Conservation (phyloP, 2,113 vertebrate species). For the Trinectes maculatus region DNA sequence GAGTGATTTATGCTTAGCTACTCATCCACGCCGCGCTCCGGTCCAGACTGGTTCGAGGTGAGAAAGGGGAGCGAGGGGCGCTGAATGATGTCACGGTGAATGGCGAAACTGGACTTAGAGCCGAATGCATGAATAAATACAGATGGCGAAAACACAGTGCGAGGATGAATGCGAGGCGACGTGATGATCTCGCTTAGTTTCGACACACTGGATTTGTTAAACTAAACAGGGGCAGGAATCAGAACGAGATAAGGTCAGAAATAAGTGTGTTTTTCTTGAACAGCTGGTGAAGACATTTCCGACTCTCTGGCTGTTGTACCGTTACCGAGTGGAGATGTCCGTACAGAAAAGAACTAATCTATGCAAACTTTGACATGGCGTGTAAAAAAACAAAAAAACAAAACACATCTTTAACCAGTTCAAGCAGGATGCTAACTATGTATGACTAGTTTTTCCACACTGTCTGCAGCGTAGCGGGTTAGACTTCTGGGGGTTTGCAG, state of each 20-base stretch:
- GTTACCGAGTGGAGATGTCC: neutral
- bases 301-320: neutral
- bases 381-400: neutral
- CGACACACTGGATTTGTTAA: constrained; percentile 4
- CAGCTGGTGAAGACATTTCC: neutral
- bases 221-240: neutral
- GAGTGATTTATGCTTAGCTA: constrained; percentile 54
- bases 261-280: neutral
- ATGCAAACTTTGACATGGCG: neutral
- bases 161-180: constrained; percentile 12
- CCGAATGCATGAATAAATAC: constrained; percentile 10
- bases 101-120: constrained; percentile 5
- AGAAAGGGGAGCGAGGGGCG: constrained; percentile 34
- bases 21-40: constrained; percentile 46
- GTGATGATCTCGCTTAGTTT: neutral
- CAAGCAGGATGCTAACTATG: neutral
- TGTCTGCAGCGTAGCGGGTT: constrained; percentile 20
- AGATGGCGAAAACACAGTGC: neutral
- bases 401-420: neutral
- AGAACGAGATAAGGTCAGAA: neutral
- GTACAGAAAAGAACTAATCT: constrained; percentile 6
- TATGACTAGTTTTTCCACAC: neutral
- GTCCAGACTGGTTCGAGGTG: constrained; percentile 56
- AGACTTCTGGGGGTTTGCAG: constrained; percentile 17
- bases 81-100: constrained; percentile 34